Evolutionary conservation across 2,113 vertebrate species (phyloP).

Genomic region (Pterocles burchelli): DNA sequence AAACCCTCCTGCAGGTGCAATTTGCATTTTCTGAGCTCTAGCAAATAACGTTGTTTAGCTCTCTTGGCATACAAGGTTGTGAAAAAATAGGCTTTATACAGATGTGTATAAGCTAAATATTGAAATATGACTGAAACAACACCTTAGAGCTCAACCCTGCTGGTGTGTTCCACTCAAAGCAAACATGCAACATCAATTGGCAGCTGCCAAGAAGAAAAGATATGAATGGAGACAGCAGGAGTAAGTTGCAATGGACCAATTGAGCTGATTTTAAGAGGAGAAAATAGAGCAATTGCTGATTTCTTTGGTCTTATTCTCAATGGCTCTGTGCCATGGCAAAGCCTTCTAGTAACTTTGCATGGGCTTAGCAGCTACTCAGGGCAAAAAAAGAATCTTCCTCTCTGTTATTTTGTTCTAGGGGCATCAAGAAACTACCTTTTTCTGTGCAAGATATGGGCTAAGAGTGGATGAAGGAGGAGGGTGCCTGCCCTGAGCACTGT

Average conservation of each 20-base stretch:
- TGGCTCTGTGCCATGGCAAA: neutral
- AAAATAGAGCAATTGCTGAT: neutral
- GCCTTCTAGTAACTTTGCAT: neutral
- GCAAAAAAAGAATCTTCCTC: neutral
- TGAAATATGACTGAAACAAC: neutral
- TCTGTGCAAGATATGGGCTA: neutral
- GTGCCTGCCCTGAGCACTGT: neutral
- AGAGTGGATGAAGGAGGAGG: neutral
- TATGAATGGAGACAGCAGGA: neutral
- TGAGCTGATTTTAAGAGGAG: neutral
- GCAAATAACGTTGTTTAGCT: neutral
- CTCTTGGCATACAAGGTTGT: neutral
- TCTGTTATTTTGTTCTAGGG: neutral
- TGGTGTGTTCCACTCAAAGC: neutral
- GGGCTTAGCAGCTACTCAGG: neutral
- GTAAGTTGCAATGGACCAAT: neutral
- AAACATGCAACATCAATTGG: neutral
- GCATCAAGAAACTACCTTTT: neutral
- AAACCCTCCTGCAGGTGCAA: constrained; percentile 4
- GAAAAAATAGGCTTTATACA: neutral
- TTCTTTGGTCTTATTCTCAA: neutral
- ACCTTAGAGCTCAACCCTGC: neutral
- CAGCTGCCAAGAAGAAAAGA: neutral
- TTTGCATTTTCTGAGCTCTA: neutral
- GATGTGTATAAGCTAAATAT: neutral